Evolutionary conservation across 2,113 vertebrate genomes (phyloP), one percentile per base, ranked within the genome.

Genomic region (Forbesichthys agassizii): DNA sequence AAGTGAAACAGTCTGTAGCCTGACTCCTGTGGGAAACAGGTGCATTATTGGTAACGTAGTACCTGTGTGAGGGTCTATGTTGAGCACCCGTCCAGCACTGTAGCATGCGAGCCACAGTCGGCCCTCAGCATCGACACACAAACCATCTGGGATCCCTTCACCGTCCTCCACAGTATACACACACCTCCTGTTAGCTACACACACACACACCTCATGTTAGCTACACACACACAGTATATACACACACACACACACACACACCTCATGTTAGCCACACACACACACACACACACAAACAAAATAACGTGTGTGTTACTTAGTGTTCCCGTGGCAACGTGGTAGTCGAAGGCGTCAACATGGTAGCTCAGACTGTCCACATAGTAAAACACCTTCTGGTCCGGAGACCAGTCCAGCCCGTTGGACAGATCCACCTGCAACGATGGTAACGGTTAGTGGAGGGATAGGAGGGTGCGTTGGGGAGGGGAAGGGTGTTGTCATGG

Each of bases 101-200:
- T 93, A 99, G 83, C 96, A 98, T 57, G 96, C 93, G n/a, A 99
- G 93, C 97, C 97, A 99, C 33, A 99, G 94, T 71, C 90, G 94
- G 46, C 95, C 95, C 36, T 95, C 92, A 3, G 60, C 64, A 64
- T 99, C 97, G 9, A 96, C 88, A 12, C 96, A 95, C 95, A 98
- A 95, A 36, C 97, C 97, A 56, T 98, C 96, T 60, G 96, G 96
- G 72, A 97, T 88, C 27, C 91, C 93, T 51, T 98, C 96, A 61
- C 94, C 96, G 66, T 95, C 73, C 76, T 84, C 78, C 79, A 92
- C 53, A 4, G 12, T 75, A 58, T 91, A 93, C 42, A 93, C 79
- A 53, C 72, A 70, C 18, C 87, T 84, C 0, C 88, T 86, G 71
- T 92, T 91, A 73, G 82, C 91, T 92, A 47, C 54, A 66, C 57